These are phyloP conservation scores for Hirundichthys speculiger DNA, from an alignment of 2,113 vertebrate species.

Conservation along the genomic window DNA sequence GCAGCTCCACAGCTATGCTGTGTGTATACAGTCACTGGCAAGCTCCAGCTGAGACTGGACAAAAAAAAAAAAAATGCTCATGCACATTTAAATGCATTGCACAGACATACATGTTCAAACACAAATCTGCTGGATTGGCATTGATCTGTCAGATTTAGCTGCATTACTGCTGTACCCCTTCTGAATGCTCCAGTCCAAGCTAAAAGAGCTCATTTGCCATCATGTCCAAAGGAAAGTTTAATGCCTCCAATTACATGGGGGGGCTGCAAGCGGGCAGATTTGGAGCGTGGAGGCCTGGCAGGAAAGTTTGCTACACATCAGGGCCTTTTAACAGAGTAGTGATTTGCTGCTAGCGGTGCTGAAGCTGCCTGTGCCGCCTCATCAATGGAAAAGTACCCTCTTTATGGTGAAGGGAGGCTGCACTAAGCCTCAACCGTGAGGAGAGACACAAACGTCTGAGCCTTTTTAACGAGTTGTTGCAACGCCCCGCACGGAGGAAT, in stretches of 20 bases:
- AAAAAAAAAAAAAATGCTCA: neutral
- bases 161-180: slow-evolving; percentile 62
- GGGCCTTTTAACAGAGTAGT: slow-evolving; percentile 80
- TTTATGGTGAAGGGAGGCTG: slow-evolving; percentile 65
- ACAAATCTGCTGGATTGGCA: slow-evolving; percentile 66
- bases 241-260: slow-evolving; percentile 82
- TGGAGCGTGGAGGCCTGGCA: slow-evolving; percentile 76
- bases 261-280: slow-evolving; percentile 79
- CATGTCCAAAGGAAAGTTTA: slow-evolving; percentile 82
- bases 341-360: slow-evolving; percentile 78
- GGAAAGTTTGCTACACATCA: slow-evolving; percentile 78
- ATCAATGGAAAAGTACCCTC: slow-evolving; percentile 79
- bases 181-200: slow-evolving; percentile 76
- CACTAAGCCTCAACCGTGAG: slow-evolving; percentile 65
- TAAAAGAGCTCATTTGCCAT: slow-evolving; percentile 74
- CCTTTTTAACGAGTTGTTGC: slow-evolving; percentile 42
- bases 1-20: slow-evolving; percentile 21
- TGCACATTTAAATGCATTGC: no score
- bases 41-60: slow-evolving; percentile 33
- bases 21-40: slow-evolving; percentile 36
- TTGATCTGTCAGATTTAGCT: slow-evolving; percentile 76
- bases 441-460: slow-evolving; percentile 63
- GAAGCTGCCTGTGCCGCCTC: slow-evolving; percentile 70
- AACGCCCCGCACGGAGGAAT: slow-evolving; percentile 49
- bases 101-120: slow-evolving; percentile 10